Base-by-base conservation (phyloP, 1,140 invertebrate genomes). In the Heliconius hermathena region DNA sequence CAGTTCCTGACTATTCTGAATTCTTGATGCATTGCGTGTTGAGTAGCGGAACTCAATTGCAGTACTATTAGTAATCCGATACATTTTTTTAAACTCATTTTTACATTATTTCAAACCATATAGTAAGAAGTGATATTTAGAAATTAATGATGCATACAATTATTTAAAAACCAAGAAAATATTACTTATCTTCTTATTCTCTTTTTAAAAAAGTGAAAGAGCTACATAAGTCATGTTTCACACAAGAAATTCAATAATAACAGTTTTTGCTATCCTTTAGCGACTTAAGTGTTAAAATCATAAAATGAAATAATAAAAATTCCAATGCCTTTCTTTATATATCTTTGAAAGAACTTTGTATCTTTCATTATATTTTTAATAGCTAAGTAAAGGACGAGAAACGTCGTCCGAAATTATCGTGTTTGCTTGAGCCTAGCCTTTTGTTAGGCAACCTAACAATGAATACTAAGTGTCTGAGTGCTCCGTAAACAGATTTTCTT, bases 281-380 rank as follows among this genome's bases (percentile, higher is more conserved):
- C n/a, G 26, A 29, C 9, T 29, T 66, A 66, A 29, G 60, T 66
- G 60, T 66, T 66, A 66, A 66, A 26, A 66, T 13, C 60, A 66
- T 66, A 66, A 66, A 66, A 66, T 29, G 22, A 6, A 66, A 66
- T 66, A 66, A 29, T 66, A 29, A 66, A 66, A 66, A 66, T 66
- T 66, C 60, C 60, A 66, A 66, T 5, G 60, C 3, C 60, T 66
- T 66, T 66, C 60, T 29, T 29, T 66, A 66, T 66, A 29, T 60
- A 60, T 22, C 20, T 60, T 60, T 60, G n/a, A 60, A 60, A 60
- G 54, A 6, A 66, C 60, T 66, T 66, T 66, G 60, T 66, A 66
- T 16, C 60, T 66, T 66, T 26, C 60, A 66, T 66, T 66, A 66
- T 66, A 66, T 66, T 66, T 66, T 66, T 66, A 66, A 66, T 66